Evolutionary conservation across 2,797 vertebrate genomes (phyloP), one percentile per base, ranked within the genome.

Genomic region (Arremon aurantiirostris): DNA sequence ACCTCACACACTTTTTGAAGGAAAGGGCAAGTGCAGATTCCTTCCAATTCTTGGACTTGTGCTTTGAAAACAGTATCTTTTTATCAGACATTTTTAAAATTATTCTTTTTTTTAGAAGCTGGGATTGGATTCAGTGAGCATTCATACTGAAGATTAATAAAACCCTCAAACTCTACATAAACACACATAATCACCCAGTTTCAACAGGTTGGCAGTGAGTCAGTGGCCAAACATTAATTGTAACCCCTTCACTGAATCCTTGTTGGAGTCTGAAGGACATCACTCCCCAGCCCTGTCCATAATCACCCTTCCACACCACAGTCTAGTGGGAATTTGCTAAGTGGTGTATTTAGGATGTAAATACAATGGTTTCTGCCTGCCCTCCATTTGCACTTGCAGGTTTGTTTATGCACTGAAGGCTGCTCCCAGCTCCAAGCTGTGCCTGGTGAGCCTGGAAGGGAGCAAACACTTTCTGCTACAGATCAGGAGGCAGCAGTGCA

Each of bases 11-110:
- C 2, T 69, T 70, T 75, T 47, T 82, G 47, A 69, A 80, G 64
- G n/a, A 56, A 85, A 44, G 4, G 2, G 3, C 28, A 66, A 59
- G 6, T 39, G 6, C 26, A 66, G 34, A 37, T 70, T 70, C 22
- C 27, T 80, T 82, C 26, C 2, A 55, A 12, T 63, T 77, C 44
- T 93, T 26, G 56, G 12, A 12, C 2, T 42, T 63, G 19, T 79
- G 14, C 11, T 84, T 91, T 92, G 55, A 61, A 86, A 79, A 42
- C 2, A 28, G 8, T 21, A 14, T 12, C 2, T 35, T 65, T 64
- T 37, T 39, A 9, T 6, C 5, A 41, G 16, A 5, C 12, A 6
- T 11, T 37, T 14, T 12, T 14, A 1, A 0, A 4, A 27, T 9
- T 5, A 18, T 18, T 82, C 1, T 22, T 20, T 65, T 64, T 77